phyloP scores from a whole-genome alignment of 1,140 invertebrate species.

The Monochamus saltuarius region DNA sequence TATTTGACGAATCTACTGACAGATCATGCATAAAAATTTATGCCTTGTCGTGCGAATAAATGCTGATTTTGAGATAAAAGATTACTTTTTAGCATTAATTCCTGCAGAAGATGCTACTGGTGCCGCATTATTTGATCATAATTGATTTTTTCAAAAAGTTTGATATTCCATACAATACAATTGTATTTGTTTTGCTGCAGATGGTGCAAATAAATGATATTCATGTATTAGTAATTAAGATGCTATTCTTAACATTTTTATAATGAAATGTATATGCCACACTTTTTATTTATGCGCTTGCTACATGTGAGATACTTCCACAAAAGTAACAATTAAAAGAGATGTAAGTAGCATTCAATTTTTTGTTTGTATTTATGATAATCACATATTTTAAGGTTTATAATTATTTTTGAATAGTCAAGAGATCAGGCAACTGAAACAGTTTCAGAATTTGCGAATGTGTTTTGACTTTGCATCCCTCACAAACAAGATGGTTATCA shows the following conservation, averaged over 20 bases:
- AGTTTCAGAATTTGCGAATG: not conserved
- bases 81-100: constrained; percentile 15
- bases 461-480: constrained; percentile 32
- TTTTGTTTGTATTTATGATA: too few species aligned
- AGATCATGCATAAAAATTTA: constrained; percentile 40
- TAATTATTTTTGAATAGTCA: too few species aligned
- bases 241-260: constrained; percentile 44
- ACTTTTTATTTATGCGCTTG: constrained; percentile 44
- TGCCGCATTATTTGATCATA: constrained; percentile 36
- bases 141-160: constrained; percentile 47
- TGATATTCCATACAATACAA: too few species aligned
- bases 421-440: too few species aligned
- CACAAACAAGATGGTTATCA: constrained; percentile 40
- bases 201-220: constrained; percentile 51
- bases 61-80: not conserved
- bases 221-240: constrained; percentile 36
- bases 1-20: constrained; percentile 50
- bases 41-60: constrained; percentile 30
- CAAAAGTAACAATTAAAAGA: too few species aligned
- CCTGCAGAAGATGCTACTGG: constrained; percentile 35
- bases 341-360: too few species aligned
- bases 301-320: constrained; percentile 35
- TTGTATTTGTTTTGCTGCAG: constrained; percentile 51
- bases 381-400: too few species aligned
- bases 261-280: constrained; percentile 48